These are phyloP conservation scores for Henicopernis longicauda DNA, from an alignment of 2,113 vertebrate genomes.

Conservation along the genomic window DNA sequence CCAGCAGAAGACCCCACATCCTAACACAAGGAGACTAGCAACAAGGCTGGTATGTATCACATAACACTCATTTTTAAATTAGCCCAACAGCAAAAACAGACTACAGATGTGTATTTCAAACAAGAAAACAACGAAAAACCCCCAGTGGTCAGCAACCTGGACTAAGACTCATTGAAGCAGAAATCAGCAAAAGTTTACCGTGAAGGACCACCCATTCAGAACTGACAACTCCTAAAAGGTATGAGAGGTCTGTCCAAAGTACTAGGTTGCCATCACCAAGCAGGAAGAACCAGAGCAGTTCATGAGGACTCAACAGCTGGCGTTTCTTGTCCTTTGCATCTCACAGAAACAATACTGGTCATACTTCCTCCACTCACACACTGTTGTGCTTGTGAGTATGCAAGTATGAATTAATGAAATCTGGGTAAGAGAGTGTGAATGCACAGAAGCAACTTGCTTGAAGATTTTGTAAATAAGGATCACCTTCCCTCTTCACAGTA, in stretches of 20 bases:
- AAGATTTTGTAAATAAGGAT: background rate
- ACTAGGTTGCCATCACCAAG: background rate
- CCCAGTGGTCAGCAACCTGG: background rate
- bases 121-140: background rate
- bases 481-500: background rate
- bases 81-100: background rate
- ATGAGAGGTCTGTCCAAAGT: background rate
- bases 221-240: background rate
- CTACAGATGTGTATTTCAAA: background rate
- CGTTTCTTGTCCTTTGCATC: background rate
- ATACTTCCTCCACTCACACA: background rate
- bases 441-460: background rate
- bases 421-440: background rate
- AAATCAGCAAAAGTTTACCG: background rate
- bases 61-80: background rate
- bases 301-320: background rate
- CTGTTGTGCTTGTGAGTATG: rapidly evolving
- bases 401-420: background rate
- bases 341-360: background rate
- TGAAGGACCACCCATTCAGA: background rate
- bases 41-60: background rate
- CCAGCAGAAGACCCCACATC: background rate
- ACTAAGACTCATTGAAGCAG: background rate
- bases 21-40: background rate
- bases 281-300: background rate